Percentiles rank a stretch among this genome's conserved stretches.
Conservation (phyloP, 2,888 invertebrate genomes). For the Pandemis heparana region DNA sequence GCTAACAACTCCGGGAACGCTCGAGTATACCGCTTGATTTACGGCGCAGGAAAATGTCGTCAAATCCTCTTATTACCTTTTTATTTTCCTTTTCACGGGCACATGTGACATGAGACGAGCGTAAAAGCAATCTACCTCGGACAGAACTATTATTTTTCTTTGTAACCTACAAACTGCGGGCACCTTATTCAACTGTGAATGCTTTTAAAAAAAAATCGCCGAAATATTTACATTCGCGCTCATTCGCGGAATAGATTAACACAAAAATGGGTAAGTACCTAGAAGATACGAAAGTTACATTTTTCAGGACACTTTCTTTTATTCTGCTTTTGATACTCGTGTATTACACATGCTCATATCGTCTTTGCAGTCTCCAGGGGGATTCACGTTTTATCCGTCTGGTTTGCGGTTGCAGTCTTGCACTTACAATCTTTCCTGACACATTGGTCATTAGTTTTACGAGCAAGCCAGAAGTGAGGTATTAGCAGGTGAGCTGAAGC, state of each 20-base stretch:
- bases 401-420: neutral
- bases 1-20: slow-evolving; percentile 20
- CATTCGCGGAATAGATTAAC: too few species aligned
- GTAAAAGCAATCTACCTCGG: slow-evolving; percentile 21
- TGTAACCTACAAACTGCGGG: neutral
- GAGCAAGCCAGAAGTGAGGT: neutral
- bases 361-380: too few species aligned
- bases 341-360: too few species aligned
- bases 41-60: slow-evolving; percentile 36
- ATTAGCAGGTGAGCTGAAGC: neutral
- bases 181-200: neutral
- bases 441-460: slow-evolving; percentile 1
- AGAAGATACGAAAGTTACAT: too few species aligned
- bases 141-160: slow-evolving; percentile 15
- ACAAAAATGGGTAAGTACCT: too few species aligned
- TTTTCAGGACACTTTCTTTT: too few species aligned
- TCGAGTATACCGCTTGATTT: slow-evolving; percentile 34
- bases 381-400: neutral
- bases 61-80: slow-evolving; percentile 42
- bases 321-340: too few species aligned
- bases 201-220: neutral
- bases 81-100: slow-evolving; percentile 40
- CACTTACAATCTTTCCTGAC: neutral
- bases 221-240: too few species aligned
- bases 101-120: slow-evolving; percentile 36